Evolutionary conservation across 2,888 invertebrate species (phyloP), one percentile per base, ranked within the genome.

Genomic region (Dolichomitus sp.): DNA sequence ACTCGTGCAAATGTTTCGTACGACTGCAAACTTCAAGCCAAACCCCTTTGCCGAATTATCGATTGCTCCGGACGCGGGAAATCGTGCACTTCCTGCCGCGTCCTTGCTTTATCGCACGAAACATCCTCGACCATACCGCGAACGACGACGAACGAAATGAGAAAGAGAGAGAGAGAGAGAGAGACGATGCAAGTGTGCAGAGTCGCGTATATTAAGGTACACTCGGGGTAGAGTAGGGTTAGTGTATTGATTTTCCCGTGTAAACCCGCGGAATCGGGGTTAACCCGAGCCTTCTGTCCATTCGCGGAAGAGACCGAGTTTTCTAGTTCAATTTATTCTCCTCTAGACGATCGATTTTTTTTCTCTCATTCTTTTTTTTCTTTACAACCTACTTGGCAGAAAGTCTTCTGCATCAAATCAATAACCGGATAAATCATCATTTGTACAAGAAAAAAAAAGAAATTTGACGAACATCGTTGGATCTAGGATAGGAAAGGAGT

Each of bases 171-270:
- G 68, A 59, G 37, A 48, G 33, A 61, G 68, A 61, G 45, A 27
- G 40, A 33, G 42, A 37, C 42, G 7, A 30, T 54, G 27, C 27
- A 54, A 27, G 54, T 42, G 61, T 37, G 70, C 66, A 14, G 59
- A 63, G 48, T 73, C 83, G 76, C 80, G 57, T 83, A 77, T 80
- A 69, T 73, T 83, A 80, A 79, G 72, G 63, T 57, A 77, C 33
- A 77, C 74, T 80, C 69, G 42, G 73, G 74, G 74, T 19, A 37
- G 81, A 85, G 85, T 86, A 81, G 86, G 83, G 84, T 86, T 86
- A 84, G 84, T 85, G 84, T 93, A 93, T 93, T 92, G 93, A 93
- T 93, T 92, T 93, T 91, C 88, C 61, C 89, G 87, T 86, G 87
- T 89, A 88, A 90, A 82, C 83, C 84, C 83, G 87, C 78, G 86